A percentile compares a stretch with the other conserved stretches of the same genome.
phyloP scores from a whole-genome alignment of 1,140 invertebrate species.

The Elymnias hypermnestra region DNA sequence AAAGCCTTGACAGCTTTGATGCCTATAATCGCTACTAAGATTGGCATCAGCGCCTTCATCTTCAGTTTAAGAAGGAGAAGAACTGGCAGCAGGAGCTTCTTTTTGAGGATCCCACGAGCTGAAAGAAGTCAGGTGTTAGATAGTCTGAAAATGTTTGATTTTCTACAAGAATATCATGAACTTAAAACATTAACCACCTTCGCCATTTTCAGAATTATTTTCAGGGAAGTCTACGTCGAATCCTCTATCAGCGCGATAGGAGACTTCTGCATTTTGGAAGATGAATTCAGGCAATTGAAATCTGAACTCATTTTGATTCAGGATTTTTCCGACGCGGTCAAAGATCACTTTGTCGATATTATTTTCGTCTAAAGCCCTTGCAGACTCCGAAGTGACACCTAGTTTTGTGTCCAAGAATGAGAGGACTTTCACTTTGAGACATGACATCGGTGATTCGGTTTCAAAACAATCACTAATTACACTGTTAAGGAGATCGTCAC shows the following conservation, averaged over 20 bases:
- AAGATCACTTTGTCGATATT: slow-evolving; percentile 86
- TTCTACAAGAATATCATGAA: too few relatives aligned
- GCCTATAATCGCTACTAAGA: slow-evolving; percentile 85
- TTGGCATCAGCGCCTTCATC: slow-evolving; percentile 88
- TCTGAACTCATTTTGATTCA: slow-evolving; percentile 83
- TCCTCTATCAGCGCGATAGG: slow-evolving; percentile 82
- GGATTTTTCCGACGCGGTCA: slow-evolving; percentile 81
- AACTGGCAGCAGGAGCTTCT: slow-evolving; percentile 87
- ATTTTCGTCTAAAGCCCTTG: slow-evolving; percentile 74
- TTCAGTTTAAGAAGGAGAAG: slow-evolving; percentile 88
- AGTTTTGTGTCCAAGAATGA: slow-evolving; percentile 83
- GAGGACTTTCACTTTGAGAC: slow-evolving; percentile 84
- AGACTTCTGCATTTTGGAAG: slow-evolving; percentile 81
- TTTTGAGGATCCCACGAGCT: slow-evolving; percentile 83
- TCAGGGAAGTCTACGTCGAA: slow-evolving; percentile 78
- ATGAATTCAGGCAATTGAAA: slow-evolving; percentile 83
- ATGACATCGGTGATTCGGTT: slow-evolving; percentile 79
- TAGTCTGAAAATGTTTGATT: too few relatives aligned
- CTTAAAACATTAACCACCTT: slow-evolving; percentile 47
- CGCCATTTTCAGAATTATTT: slow-evolving; percentile 69
- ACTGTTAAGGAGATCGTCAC: slow-evolving; percentile 82
- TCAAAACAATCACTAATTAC: slow-evolving; percentile 84
- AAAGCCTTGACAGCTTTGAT: slow-evolving; percentile 89
- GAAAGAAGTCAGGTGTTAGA: too few relatives aligned
- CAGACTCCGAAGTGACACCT: slow-evolving; percentile 78